These are phyloP conservation scores for Stegostoma tigrinum DNA, from an alignment of 2,113 vertebrate species.

Conservation along the genomic window DNA sequence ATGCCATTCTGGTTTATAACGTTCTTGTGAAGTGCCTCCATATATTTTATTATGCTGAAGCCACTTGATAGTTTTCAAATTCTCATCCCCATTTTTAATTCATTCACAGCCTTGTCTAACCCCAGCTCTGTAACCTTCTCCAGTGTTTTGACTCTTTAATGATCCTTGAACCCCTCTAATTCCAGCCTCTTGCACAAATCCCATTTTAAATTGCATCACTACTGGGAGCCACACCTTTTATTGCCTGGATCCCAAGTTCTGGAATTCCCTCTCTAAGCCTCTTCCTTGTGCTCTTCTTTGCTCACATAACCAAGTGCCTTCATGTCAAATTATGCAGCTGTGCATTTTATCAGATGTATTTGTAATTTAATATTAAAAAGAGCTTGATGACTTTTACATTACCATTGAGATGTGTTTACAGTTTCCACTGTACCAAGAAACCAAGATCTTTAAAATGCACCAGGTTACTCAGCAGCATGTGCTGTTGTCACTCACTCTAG, in stretches of 20 bases:
- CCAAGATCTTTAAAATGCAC: not conserved
- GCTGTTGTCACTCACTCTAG: not conserved
- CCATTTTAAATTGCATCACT: too few relatives aligned
- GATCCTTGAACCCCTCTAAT: not conserved
- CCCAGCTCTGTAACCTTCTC: not conserved
- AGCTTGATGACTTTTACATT: not conserved
- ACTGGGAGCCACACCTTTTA: too few relatives aligned
- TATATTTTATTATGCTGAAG: too few relatives aligned
- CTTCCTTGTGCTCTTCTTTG: not conserved
- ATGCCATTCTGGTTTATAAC: too few relatives aligned
- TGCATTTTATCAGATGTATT: too few relatives aligned
- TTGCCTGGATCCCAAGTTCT: too few relatives aligned
- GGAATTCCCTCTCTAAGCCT: not conserved
- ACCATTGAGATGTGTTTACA: not conserved
- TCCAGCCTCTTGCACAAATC: too few relatives aligned
- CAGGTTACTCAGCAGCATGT: not conserved
- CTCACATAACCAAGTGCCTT: not conserved
- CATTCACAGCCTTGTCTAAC: not conserved
- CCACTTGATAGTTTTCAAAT: too few relatives aligned
- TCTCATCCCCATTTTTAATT: not conserved
- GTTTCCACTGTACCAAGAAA: not conserved
- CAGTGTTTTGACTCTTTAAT: too few relatives aligned
- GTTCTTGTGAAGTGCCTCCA: too few relatives aligned
- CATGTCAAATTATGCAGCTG: not conserved
- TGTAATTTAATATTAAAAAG: too few relatives aligned